These are phyloP conservation scores for Ovis canadensis DNA, from an alignment of 2,113 vertebrate species.

Conservation along the genomic window DNA sequence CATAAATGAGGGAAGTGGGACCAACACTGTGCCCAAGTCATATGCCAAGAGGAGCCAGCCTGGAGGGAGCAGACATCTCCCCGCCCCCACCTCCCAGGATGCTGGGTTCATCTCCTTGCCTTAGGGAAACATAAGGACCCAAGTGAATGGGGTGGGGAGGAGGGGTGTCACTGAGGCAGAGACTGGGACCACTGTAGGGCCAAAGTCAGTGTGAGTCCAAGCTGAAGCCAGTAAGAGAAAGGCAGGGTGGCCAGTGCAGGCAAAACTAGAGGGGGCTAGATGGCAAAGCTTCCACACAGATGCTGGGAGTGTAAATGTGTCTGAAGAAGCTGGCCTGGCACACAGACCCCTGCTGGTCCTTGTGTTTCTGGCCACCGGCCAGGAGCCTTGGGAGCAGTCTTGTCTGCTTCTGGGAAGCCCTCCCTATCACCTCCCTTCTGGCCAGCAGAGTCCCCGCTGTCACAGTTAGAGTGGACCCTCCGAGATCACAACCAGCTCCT, in stretches of 20 bases:
- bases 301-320: background rate
- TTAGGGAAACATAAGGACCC: background rate
- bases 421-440: background rate
- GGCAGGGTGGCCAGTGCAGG: background rate
- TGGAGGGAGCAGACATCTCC: background rate
- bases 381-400: background rate
- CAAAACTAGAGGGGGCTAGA: rapidly evolving
- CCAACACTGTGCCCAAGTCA: background rate
- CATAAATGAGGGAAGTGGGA: background rate
- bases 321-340: background rate
- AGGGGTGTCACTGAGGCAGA: rapidly evolving
- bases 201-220: background rate
- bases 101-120: rapidly evolving
- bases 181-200: background rate
- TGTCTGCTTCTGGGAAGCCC: background rate
- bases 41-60: too few species aligned
- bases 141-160: rapidly evolving
- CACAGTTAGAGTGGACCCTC: background rate
- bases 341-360: rapidly evolving
- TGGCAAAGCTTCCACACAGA: background rate
- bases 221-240: background rate
- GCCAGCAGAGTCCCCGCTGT: background rate
- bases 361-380: rapidly evolving
- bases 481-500: background rate
- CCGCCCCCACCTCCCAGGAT: rapidly evolving